Conservation (phyloP, 2,113 vertebrate genomes). For the Periophthalmodon schlosseri region DNA sequence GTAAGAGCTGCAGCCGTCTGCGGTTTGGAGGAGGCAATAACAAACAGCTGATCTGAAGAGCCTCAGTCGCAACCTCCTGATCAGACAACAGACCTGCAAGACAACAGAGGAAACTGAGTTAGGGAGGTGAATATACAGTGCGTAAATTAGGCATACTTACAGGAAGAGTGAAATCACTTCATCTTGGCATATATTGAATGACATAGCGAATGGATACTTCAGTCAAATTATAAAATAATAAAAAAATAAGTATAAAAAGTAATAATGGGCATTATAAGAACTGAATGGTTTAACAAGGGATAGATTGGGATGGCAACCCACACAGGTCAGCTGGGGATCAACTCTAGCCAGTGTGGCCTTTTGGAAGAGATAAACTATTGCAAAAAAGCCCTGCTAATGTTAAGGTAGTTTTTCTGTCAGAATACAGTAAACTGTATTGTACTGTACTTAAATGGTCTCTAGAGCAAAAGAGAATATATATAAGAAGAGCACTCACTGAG, state of each 20-base stretch:
- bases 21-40: constrained; percentile 67
- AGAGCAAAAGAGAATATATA: neutral
- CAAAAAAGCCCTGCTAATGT: neutral
- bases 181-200: too few relatives aligned
- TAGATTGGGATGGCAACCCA: neutral
- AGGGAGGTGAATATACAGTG: constrained; percentile 2
- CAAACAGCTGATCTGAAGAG: constrained; percentile 64
- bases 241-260: neutral
- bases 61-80: constrained; percentile 54
- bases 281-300: neutral
- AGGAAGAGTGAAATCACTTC: neutral
- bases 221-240: too few relatives aligned
- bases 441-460: neutral
- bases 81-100: constrained; percentile 59
- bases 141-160: neutral
- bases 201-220: too few relatives aligned
- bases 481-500: constrained; percentile 55
- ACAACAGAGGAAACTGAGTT: neutral
- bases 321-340: neutral
- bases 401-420: too few relatives aligned
- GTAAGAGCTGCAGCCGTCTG: constrained; percentile 66
- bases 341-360: neutral
- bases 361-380: neutral
- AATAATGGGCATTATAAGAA: neutral
- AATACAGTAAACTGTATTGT: neutral